Conservation (phyloP, 2,113 vertebrate genomes). For the Spea multiplicata region DNA sequence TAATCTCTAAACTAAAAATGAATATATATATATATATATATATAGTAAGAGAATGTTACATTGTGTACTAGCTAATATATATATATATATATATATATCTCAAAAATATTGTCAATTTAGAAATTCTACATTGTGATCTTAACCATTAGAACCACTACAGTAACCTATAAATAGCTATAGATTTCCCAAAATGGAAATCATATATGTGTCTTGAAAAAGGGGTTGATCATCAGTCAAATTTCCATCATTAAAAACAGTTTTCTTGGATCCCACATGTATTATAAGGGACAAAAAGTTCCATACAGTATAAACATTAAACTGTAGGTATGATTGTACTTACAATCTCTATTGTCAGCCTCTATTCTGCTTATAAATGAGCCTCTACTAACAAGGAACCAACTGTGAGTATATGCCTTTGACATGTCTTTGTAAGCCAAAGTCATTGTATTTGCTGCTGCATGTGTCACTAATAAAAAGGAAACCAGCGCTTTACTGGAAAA, state of each 20-base stretch:
- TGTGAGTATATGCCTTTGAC: constrained; percentile 43
- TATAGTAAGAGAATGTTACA: neutral
- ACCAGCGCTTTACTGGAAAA: constrained; percentile 32
- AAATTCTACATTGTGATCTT: too few relatives aligned
- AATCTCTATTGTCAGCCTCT: constrained; percentile 38
- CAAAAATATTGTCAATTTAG: too few relatives aligned
- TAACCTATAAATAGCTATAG: too few relatives aligned
- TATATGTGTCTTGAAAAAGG: too few relatives aligned
- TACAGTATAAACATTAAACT: constrained; percentile 15
- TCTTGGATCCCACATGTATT: too few relatives aligned
- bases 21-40: neutral
- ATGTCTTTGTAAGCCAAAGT: constrained; percentile 41
- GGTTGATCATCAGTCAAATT: too few relatives aligned
- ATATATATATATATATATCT: neutral
- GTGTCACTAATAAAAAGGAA: constrained; percentile 39
- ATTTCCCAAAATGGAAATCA: too few relatives aligned
- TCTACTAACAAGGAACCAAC: constrained; percentile 36
- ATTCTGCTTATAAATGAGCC: constrained; percentile 24
- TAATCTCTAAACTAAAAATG: too few relatives aligned
- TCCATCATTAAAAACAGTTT: too few relatives aligned
- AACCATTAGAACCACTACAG: too few relatives aligned
- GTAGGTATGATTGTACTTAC: constrained; percentile 11
- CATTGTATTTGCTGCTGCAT: constrained; percentile 41
- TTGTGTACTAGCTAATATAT: neutral
- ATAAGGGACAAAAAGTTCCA: too few relatives aligned